phyloP scores from a whole-genome alignment of 2,888 invertebrate species.

The Cerceris ruficornis region DNA sequence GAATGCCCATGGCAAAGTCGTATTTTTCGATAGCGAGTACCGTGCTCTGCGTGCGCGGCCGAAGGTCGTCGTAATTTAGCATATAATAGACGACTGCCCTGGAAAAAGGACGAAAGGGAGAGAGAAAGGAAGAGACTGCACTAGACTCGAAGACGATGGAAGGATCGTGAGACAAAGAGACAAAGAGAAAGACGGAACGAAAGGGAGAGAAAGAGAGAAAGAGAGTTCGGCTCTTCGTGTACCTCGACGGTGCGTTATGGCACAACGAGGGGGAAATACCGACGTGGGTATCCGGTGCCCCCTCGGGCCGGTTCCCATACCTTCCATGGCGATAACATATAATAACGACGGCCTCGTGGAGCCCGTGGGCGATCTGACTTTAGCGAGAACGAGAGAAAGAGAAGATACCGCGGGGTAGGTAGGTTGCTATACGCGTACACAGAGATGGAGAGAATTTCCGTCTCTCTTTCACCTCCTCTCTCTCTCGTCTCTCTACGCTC shows the following conservation, averaged over 20 bases:
- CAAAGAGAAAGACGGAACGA: conserved; percentile 12
- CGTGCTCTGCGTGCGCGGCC: conserved; percentile 45
- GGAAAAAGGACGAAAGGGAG: conserved; percentile 51
- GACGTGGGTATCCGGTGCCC: conserved; percentile 65
- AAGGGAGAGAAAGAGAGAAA: conserved; percentile 30
- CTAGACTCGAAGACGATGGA: conserved; percentile 29
- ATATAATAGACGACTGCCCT: conserved; percentile 63
- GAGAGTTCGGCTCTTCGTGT: conserved; percentile 56
- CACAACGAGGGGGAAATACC: conserved; percentile 70
- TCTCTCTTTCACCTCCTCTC: conserved; percentile 15
- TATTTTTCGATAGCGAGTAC: conserved; percentile 30
- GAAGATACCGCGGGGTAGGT: conserved; percentile 63
- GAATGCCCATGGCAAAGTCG: background rate
- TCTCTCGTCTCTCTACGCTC: conserved; percentile 27
- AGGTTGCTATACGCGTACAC: conserved; percentile 42
- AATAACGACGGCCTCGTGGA: conserved; percentile 79
- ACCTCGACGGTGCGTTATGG: conserved; percentile 74
- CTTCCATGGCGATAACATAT: conserved; percentile 80
- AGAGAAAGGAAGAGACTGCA: conserved; percentile 22
- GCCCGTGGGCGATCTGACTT: conserved; percentile 78
- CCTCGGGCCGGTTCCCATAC: conserved; percentile 79
- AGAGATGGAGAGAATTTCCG: conserved; percentile 20
- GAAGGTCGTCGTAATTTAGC: conserved; percentile 67
- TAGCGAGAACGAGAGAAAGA: conserved; percentile 62
- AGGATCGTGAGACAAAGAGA: background rate